Percentiles rank a stretch among this genome's conserved stretches.
These are phyloP conservation scores for Agrotis exclamationis DNA, from an alignment of 2,888 invertebrate genomes.

Conservation along the genomic window DNA sequence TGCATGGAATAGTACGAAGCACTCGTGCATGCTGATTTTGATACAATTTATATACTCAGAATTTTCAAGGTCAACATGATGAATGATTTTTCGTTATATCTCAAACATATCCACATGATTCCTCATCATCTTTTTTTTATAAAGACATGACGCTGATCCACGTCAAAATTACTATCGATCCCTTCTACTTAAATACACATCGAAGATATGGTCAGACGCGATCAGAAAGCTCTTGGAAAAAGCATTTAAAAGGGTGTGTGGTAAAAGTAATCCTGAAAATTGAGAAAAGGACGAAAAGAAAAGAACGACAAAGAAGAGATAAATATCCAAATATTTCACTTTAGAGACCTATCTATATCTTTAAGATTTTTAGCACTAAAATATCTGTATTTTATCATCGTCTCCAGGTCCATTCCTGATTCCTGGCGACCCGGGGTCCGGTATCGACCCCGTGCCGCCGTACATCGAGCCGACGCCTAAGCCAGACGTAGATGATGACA, in stretches of 20 bases:
- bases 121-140: not conserved
- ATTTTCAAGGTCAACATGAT: no score
- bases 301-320: not conserved
- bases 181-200: not conserved
- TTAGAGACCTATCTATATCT: not conserved
- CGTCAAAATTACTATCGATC: not conserved
- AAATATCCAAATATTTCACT: not conserved
- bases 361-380: not conserved
- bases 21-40: not conserved
- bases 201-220: not conserved
- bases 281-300: not conserved
- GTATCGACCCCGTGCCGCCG: conserved; percentile 82
- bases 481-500: conserved; percentile 78
- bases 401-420: conserved; percentile 83
- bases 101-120: not conserved
- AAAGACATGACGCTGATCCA: not conserved
- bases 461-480: conserved; percentile 84
- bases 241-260: not conserved
- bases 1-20: not conserved
- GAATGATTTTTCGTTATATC: not conserved
- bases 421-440: conserved; percentile 85
- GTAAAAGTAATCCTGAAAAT: not conserved
- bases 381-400: no score
- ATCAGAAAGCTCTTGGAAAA: not conserved
- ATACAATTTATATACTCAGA: not conserved